Evolutionary conservation across 2,797 vertebrate species (phyloP).

Genomic region (Coccyzus lansbergi): DNA sequence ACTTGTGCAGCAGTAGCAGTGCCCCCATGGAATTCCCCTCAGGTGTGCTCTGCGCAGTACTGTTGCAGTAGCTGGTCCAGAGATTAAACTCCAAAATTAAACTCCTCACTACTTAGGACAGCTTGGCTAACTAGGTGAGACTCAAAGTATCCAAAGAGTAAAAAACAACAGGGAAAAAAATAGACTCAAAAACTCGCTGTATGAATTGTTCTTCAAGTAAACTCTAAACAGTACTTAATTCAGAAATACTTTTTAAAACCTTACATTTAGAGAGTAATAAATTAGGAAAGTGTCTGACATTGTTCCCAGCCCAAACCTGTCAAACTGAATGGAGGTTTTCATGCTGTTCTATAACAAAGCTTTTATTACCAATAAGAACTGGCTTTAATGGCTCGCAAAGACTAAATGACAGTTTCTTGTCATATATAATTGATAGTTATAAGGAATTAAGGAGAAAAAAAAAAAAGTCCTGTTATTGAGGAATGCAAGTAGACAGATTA

Average conservation of each 20-base stretch:
- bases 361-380: neutral
- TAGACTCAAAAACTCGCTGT: neutral
- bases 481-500: neutral
- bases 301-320: neutral
- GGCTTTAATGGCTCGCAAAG: neutral
- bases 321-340: neutral
- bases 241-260: neutral
- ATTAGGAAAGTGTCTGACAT: neutral
- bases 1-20: neutral
- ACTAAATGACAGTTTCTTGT: neutral
- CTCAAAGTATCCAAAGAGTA: neutral
- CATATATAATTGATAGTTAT: neutral
- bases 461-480: neutral
- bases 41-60: neutral
- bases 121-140: neutral
- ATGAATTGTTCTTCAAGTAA: neutral
- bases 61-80: neutral
- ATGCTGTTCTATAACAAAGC: neutral
- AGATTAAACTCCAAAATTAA: neutral
- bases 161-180: no score
- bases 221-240: neutral
- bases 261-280: neutral
- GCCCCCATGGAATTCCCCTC: neutral
- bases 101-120: neutral
- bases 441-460: neutral